phyloP scores from a whole-genome alignment of 2,888 invertebrate genomes.

The Diachrysia chrysitis region DNA sequence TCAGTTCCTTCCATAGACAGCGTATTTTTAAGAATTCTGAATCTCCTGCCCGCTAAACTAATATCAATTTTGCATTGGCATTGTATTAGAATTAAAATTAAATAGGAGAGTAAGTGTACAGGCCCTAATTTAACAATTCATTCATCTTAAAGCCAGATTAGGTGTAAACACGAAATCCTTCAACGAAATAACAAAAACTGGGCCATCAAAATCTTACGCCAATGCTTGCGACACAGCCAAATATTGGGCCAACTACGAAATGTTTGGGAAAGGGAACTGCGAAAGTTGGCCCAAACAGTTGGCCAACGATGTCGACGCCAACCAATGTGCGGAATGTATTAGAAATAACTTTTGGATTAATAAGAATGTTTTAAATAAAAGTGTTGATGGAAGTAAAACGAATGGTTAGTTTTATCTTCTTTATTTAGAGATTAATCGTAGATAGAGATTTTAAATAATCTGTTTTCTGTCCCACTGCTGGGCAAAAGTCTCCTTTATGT shows the following conservation, averaged over 20 bases:
- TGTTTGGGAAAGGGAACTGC: conserved; percentile 23
- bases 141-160: neutral
- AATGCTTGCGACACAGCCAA: conserved; percentile 56
- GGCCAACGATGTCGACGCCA: conserved; percentile 57
- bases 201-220: conserved; percentile 48
- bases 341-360: conserved; percentile 70
- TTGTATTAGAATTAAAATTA: too few relatives aligned
- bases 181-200: conserved; percentile 45
- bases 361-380: conserved; percentile 56
- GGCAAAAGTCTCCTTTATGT: too few relatives aligned
- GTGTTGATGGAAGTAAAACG: conserved; percentile 46
- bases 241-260: conserved; percentile 53
- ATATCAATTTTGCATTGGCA: too few relatives aligned
- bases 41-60: too few relatives aligned
- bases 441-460: too few relatives aligned
- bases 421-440: too few relatives aligned
- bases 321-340: conserved; percentile 66
- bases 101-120: too few relatives aligned
- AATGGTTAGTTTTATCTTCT: conserved; percentile 60
- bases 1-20: too few relatives aligned
- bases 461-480: too few relatives aligned
- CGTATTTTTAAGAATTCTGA: too few relatives aligned
- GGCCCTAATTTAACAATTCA: too few relatives aligned
- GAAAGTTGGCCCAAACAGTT: conserved; percentile 36
- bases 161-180: conserved; percentile 29